Conservation (phyloP, 2,888 invertebrate species). For the Belgica antarctica region DNA sequence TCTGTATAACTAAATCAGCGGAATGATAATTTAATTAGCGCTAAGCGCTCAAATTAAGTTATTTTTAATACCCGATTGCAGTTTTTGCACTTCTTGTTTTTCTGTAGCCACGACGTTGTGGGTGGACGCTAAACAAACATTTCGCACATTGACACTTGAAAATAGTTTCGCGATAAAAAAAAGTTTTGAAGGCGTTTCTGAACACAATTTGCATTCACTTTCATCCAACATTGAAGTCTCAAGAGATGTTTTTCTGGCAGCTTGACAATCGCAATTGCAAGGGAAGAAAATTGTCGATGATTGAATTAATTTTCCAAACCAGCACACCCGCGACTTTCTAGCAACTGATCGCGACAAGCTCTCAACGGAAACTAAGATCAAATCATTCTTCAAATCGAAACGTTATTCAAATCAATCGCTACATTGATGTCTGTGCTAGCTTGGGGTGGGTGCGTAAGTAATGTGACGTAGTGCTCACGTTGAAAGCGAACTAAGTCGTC, state of each 20-base stretch:
- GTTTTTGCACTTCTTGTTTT: too few species aligned
- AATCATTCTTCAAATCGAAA: neutral
- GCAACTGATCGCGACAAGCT: neutral
- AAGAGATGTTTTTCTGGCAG: neutral
- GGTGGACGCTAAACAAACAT: neutral
- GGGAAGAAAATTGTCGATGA: neutral
- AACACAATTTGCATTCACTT: neutral
- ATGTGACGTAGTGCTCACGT: too few species aligned
- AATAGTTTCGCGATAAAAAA: neutral
- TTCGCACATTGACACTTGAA: slow-evolving; percentile 2
- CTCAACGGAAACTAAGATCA: slow-evolving; percentile 9
- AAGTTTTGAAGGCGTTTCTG: neutral
- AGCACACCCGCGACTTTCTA: neutral
- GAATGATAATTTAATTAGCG: neutral
- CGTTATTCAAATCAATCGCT: neutral
- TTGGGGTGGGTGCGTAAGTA: too few species aligned
- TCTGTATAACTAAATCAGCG: neutral
- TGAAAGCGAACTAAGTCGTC: too few species aligned
- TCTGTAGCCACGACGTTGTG: too few species aligned
- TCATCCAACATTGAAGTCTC: neutral
- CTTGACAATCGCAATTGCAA: slow-evolving; percentile 2
- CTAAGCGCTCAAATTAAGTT: neutral
- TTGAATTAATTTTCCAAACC: slow-evolving; percentile 10
- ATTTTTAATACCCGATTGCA: neutral
- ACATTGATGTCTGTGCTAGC: too few species aligned